Conservation (phyloP, 2,113 vertebrate genomes). For the Peromyscus maniculatus region DNA sequence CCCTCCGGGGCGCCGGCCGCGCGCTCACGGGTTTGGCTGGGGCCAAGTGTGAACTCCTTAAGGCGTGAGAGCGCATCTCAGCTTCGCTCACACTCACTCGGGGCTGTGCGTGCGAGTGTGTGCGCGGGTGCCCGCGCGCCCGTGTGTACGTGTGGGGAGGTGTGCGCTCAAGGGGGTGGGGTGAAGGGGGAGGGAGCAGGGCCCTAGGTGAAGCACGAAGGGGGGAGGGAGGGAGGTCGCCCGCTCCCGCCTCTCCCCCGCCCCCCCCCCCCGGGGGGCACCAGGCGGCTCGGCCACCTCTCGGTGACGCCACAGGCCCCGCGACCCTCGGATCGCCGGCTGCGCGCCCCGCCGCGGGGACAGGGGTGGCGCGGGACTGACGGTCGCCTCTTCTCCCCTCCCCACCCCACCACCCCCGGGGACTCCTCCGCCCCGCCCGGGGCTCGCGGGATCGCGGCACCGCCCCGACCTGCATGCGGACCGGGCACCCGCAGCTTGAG, state of each 20-base stretch:
- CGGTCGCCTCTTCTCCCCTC: neutral
- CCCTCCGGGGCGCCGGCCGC: neutral
- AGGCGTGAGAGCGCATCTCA: constrained; percentile 54
- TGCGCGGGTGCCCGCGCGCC: constrained; percentile 57
- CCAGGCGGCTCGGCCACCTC: neutral
- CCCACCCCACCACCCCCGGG: neutral
- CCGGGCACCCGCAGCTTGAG: constrained; percentile 8
- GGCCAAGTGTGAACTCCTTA: constrained; percentile 28
- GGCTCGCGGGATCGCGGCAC: constrained; percentile 53
- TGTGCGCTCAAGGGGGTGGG: constrained; percentile 72
- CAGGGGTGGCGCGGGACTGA: constrained; percentile 65
- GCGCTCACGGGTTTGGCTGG: neutral
- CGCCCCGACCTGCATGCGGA: constrained; percentile 68
- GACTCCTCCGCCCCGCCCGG: constrained; percentile 15
- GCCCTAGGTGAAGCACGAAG: constrained; percentile 61
- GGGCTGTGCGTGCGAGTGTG: constrained; percentile 57
- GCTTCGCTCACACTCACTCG: constrained; percentile 62
- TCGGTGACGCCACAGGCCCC: neutral
- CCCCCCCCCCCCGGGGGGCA: neutral
- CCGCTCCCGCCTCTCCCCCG: neutral
- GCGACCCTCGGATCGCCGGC: constrained; percentile 34
- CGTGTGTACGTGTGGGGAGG: constrained; percentile 74
- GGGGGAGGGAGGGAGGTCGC: neutral
- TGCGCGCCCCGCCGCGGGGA: neutral
- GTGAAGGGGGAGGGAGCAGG: constrained; percentile 16